phyloP scores from a whole-genome alignment of 2,888 invertebrate genomes.

The Aethes cnicana region DNA sequence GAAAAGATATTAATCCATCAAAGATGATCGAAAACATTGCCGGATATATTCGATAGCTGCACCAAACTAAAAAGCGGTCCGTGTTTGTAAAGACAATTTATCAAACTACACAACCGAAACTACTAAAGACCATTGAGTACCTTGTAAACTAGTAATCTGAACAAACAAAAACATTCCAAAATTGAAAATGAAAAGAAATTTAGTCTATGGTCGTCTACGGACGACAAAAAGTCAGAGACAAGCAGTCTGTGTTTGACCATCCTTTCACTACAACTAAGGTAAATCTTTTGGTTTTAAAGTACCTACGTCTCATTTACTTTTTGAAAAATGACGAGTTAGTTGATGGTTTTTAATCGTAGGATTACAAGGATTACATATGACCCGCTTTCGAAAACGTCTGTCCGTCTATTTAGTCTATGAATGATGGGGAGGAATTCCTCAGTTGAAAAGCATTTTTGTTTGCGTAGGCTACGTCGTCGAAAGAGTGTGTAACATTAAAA shows the following conservation, averaged over 20 bases:
- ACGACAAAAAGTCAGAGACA: conserved; percentile 28
- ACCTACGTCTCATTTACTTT: no score
- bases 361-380: conserved; percentile 34
- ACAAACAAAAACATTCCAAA: conserved; percentile 27
- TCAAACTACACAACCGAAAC: conserved; percentile 22
- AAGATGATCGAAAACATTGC: no score
- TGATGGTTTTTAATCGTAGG: conserved; percentile 36
- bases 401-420: conserved; percentile 26
- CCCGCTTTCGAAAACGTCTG: conserved; percentile 22
- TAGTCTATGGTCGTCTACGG: conserved; percentile 26
- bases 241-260: conserved; percentile 33
- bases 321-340: conserved; percentile 33
- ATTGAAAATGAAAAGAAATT: conserved; percentile 31
- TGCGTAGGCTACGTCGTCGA: conserved; percentile 17
- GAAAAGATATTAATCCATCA: no score
- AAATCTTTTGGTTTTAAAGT: conserved; percentile 19
- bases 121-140: conserved; percentile 26
- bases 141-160: conserved; percentile 22
- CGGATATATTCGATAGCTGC: no score
- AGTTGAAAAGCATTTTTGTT: conserved; percentile 23
- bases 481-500: background rate
- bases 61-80: no score
- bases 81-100: conserved; percentile 22
- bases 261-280: conserved; percentile 17
- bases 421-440: conserved; percentile 24